Evolutionary conservation across 2,888 invertebrate genomes (phyloP), one percentile per base, ranked within the genome.

Genomic region (Acleris cristana): DNA sequence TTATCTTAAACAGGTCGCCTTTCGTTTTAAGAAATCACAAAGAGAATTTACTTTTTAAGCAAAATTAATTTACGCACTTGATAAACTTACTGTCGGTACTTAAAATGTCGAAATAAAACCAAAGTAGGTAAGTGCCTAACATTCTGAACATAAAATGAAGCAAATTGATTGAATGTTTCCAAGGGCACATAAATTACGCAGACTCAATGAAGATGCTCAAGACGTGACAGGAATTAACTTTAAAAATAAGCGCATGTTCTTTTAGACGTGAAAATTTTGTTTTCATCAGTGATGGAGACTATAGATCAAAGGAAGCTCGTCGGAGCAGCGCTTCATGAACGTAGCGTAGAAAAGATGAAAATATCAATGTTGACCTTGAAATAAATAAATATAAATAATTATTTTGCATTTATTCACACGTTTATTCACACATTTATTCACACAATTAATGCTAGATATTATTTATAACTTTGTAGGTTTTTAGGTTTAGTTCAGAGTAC

Each of bases 151-250:
- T 45, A 62, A 62, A 60, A 48, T 58, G 23, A 54, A 58, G 54
- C 16, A 63, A 66, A 66, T 66, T 66, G 56, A 66, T 66, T 61
- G 57, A 54, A 49, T 58, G 18, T 49, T 63, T 63, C 57, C 49
- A 40, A 67, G 62, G 49, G 40, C 30, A n/a, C 44, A 44, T 48
- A 58, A 65, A 67, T 63, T 67, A 67, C 49, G 48, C 49, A 54
- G 52, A 58, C 53, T 40, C 53, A 63, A 58, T 67, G 58, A 63
- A 58, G 53, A 53, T 62, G 30, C 18, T 49, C 40, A 40, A 48
- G 23, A 40, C 67, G 62, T 63, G 67, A 63, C 63, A n/a, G 49
- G 57, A 63, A 53, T 67, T n/a, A 34, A 40, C 4, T 40, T 14
- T n/a, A 6, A 58, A 57, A 52, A 53, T n/a, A 26, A 18, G 57